A percentile compares a stretch with the other conserved stretches of the same genome.
phyloP scores from a whole-genome alignment of 2,113 vertebrate species.

The Passer domesticus region DNA sequence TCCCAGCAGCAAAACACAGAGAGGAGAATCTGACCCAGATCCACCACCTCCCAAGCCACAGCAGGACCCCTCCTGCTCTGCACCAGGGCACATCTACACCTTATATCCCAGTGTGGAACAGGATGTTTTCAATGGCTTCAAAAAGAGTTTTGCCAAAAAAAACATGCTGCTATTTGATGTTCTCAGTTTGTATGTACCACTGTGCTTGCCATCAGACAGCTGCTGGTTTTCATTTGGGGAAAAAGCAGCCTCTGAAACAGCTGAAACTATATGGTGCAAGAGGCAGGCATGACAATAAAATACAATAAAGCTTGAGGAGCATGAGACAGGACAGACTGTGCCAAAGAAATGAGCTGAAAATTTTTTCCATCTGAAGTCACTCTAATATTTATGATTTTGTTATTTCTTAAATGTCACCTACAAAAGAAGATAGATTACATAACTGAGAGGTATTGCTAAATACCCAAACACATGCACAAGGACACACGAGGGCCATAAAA shows the following conservation, averaged over 20 bases:
- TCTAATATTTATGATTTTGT: not conserved
- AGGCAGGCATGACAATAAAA: not conserved
- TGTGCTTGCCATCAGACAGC: not conserved
- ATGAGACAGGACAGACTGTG: fast-evolving
- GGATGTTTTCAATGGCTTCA: not conserved
- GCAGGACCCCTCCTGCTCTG: not conserved
- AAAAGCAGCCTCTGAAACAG: not conserved
- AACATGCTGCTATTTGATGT: fast-evolving
- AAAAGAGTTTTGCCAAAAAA: not conserved
- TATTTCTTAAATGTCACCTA: not conserved
- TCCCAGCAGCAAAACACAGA: not conserved
- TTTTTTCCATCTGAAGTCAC: not conserved
- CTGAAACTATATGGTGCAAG: not conserved
- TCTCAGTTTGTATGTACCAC: not conserved
- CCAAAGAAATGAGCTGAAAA: not conserved
- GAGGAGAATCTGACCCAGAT: not conserved
- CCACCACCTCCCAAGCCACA: not conserved
- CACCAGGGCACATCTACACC: too few relatives aligned
- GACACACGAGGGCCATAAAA: not conserved
- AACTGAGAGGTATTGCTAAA: not conserved
- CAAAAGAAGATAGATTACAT: not conserved
- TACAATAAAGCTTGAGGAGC: not conserved
- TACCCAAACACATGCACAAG: not conserved
- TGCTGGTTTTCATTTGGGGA: not conserved
- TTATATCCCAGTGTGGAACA: fast-evolving